Evolutionary conservation across 2,113 vertebrate genomes (phyloP).

Genomic region (Todiramphus saurophagus): DNA sequence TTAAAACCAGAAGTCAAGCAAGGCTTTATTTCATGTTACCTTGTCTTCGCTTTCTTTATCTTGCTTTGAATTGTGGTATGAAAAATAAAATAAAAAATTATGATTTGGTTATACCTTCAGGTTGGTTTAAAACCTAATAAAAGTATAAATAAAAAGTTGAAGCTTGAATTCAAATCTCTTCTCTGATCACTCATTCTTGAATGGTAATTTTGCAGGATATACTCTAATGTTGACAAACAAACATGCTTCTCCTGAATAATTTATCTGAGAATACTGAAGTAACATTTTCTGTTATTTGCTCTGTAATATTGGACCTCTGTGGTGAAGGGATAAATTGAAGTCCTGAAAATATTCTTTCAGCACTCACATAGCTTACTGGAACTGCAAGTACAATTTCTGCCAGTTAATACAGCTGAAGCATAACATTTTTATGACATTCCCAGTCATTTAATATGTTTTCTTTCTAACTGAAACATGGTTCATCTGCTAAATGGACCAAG

Average conservation of each 20-base stretch:
- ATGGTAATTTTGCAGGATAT: neutral
- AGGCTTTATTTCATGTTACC: neutral
- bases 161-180: neutral
- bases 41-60: neutral
- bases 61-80: neutral
- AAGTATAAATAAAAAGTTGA: neutral
- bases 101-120: neutral
- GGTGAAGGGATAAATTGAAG: neutral
- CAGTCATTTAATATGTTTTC: neutral
- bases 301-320: neutral
- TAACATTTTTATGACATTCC: constrained; percentile 33
- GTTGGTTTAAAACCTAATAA: neutral
- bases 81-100: neutral
- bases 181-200: neutral
- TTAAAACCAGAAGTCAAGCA: neutral
- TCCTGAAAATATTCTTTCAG: constrained; percentile 37
- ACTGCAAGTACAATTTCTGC: neutral
- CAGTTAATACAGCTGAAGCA: constrained; percentile 35
- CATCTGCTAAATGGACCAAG: constrained; percentile 9
- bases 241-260: neutral
- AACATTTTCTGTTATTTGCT: constrained; percentile 4
- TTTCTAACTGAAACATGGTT: constrained; percentile 18
- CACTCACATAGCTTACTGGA: constrained; percentile 28
- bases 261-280: neutral
- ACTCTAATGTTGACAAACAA: neutral